Evolutionary conservation across 1,140 invertebrate genomes (phyloP), one percentile per base, ranked within the genome.

Genomic region (Lasioglossum baleicum): DNA sequence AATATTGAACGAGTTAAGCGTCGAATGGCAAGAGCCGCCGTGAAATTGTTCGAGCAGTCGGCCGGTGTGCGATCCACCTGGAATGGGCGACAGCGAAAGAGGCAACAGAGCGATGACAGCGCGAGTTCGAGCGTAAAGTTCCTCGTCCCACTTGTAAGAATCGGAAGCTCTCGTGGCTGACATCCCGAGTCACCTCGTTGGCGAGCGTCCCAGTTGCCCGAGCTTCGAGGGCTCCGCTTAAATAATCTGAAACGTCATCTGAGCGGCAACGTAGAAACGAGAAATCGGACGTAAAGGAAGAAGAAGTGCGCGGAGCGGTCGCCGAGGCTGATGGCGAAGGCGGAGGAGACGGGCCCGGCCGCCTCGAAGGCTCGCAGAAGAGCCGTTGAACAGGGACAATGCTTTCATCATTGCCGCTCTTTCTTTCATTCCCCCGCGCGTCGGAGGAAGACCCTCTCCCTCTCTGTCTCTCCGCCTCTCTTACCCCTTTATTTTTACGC

Each of bases 341-440:
- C 68, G 78, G 71, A 83, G 69, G 82, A 87, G 81, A 85, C 71
- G 67, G 85, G 84, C 80, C 80, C 81, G 81, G 69, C 80, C 83
- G 84, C 75, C 78, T 84, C 80, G 85, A 74, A 85, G 81, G 79
- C 82, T 85, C 83, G 83, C 81, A 82, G 80, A 82, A 80, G 80
- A 87, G 80, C 80, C 83, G 85, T 88, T 89, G 86, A 90, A 88
- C 85, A 84, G 88, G 90, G 88, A 93, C 92, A 93, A 93, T 93
- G 91, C 92, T 93, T 93, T 93, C 91, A 93, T 93, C 92, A 91
- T 92, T 92, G 91, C 91, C 92, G 90, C 91, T 90, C 85, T 88
- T 91, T 48, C 44, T 48, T 48, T 48, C 44, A 48, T 48, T 48
- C 44, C 44, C 44, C 44, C 44, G 82, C 44, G 82, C 79, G 83